Evolutionary conservation across 2,888 invertebrate species (phyloP), one percentile per base, ranked within the genome.

Genomic region (Tetheella fluctuosa): DNA sequence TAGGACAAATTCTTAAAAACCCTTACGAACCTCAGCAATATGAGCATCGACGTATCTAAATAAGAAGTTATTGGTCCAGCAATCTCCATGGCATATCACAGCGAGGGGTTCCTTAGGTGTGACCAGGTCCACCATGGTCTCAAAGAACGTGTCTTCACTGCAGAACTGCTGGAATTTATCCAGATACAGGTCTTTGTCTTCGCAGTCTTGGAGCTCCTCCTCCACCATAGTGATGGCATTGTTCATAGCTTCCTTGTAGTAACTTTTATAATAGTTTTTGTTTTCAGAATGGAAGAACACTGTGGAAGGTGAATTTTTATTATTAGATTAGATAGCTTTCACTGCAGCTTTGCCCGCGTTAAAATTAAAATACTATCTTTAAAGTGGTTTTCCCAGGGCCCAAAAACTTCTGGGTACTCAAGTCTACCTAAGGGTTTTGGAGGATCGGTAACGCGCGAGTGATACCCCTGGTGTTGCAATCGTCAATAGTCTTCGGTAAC

Each of bases 1-100:
- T n/a, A n/a, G n/a, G n/a, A n/a, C n/a, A n/a, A n/a, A n/a, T n/a
- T n/a, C n/a, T n/a, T n/a, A n/a, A n/a, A n/a, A n/a, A n/a, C n/a
- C n/a, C 10, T 17, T 23, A 77, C 70, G 71, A 68, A 94, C 94
- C 84, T 95, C 95, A 59, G 92, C 86, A 58, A 94, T 94, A 60
- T 93, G 90, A 0, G 91, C 93, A 60, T 89, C 86, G 6, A 91
- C 86, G 67, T 95, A 95, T 67, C 94, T 91, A 76, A 96, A 96
- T 23, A 96, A 81, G 73, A 96, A 94, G 80, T 96, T 96, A 74
- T 96, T 96, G 0, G 95, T 96, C 96, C 96, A 96, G 76, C 96
- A 96, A 70, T 96, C 96, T 0, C 96, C 96, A 71, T 96, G 96
- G 59, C 95, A 95, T 68, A 96, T 95, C 2, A 96, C 95, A 0